Conservation (phyloP, 2,113 vertebrate species). For the Cettia cetti region DNA sequence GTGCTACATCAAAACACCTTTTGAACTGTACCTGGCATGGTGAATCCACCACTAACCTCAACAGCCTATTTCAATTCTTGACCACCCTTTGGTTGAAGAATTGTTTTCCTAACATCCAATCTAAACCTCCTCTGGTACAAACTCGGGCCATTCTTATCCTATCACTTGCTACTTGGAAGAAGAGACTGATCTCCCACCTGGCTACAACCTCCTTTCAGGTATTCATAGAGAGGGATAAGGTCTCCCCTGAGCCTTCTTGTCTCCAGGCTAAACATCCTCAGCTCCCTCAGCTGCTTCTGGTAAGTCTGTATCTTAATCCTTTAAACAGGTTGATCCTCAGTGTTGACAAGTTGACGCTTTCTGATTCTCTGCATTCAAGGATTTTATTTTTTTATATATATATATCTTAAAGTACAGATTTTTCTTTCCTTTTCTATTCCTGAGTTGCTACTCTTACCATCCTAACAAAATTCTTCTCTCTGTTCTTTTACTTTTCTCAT, state of each 20-base stretch:
- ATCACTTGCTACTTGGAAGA: neutral
- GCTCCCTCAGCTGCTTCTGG: neutral
- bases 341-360: neutral
- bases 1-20: too few relatives aligned
- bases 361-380: neutral
- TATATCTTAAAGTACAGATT: neutral
- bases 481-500: neutral
- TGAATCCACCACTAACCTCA: neutral
- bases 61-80: neutral
- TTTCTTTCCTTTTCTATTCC: neutral
- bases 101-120: neutral
- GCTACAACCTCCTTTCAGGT: neutral
- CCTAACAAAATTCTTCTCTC: neutral
- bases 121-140: neutral
- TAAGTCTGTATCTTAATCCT: neutral
- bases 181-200: neutral
- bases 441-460: neutral
- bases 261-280: neutral
- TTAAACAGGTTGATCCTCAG: neutral
- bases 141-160: neutral
- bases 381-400: neutral
- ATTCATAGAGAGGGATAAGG: fast-evolving
- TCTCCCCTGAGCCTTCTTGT: neutral
- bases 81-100: neutral
- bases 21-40: neutral